Percentiles rank a stretch among this genome's conserved stretches.
Conservation (phyloP, 1,140 invertebrate genomes). For the Rhyacophila brunnea region DNA sequence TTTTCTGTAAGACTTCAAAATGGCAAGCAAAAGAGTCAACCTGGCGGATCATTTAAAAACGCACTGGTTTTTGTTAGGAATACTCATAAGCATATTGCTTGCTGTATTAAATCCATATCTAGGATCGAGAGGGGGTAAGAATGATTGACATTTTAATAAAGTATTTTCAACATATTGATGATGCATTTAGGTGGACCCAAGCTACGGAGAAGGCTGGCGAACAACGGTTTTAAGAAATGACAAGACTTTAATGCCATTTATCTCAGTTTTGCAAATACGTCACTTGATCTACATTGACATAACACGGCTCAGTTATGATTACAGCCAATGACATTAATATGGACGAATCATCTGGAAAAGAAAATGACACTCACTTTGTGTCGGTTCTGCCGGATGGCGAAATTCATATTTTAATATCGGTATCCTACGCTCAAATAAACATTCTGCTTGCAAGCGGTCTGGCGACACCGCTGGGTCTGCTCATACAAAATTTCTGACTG, state of each 20-base stretch:
- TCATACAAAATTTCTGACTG: too few species aligned
- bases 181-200: neutral
- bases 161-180: too few species aligned
- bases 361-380: too few species aligned
- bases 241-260: too few species aligned
- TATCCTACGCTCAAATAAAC: too few species aligned
- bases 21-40: constrained; percentile 23
- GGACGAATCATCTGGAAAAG: too few species aligned
- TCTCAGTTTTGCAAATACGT: neutral
- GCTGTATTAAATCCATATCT: constrained; percentile 48
- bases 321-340: too few species aligned
- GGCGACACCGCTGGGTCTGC: too few species aligned
- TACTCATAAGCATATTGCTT: constrained; percentile 46
- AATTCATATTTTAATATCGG: too few species aligned
- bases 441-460: too few species aligned
- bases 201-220: neutral
- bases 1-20: neutral
- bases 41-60: constrained; percentile 36
- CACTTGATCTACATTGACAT: neutral
- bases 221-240: neutral
- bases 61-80: constrained; percentile 49
- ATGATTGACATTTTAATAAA: too few species aligned
- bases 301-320: constrained; percentile 1
- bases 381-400: too few species aligned
- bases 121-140: constrained; percentile 48